Evolutionary conservation across 2,113 vertebrate genomes (phyloP).

Genomic region (Xenotilapia leptura): DNA sequence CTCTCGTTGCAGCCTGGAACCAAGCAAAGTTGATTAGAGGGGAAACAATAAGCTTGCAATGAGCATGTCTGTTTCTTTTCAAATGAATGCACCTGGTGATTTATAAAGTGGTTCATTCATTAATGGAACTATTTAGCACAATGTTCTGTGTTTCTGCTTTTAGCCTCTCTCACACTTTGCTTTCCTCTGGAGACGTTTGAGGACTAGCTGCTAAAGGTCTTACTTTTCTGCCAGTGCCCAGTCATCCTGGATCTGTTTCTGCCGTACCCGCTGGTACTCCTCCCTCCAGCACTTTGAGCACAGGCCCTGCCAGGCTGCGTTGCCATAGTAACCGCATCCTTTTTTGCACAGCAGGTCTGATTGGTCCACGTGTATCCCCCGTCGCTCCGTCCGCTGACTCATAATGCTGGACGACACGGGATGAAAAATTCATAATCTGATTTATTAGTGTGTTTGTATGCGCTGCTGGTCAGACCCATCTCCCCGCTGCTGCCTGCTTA

Average conservation of each 20-base stretch:
- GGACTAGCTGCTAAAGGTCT: not conserved
- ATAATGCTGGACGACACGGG: slow-evolving; percentile 71
- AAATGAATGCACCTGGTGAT: not conserved
- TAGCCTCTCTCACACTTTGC: not conserved
- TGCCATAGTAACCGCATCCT: slow-evolving; percentile 95
- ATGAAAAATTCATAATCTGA: not conserved
- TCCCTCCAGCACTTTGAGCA: slow-evolving; percentile 98
- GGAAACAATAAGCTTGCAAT: not conserved
- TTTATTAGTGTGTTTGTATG: not conserved
- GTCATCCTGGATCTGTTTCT: slow-evolving; percentile 97
- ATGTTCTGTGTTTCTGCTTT: not conserved
- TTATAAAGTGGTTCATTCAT: not conserved
- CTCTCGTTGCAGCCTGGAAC: slow-evolving; percentile 85
- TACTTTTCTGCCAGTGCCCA: slow-evolving; percentile 92
- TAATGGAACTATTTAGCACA: not conserved
- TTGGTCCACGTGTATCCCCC: slow-evolving; percentile 92
- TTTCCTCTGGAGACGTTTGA: not conserved
- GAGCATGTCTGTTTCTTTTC: not conserved
- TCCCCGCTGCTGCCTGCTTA: not conserved
- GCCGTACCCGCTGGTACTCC: slow-evolving; percentile 84
- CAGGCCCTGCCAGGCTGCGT: slow-evolving; percentile 89
- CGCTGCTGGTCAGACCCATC: not conserved
- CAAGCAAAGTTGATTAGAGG: not conserved
- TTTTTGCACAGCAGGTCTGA: slow-evolving; percentile 93
- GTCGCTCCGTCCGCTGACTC: slow-evolving; percentile 84